Base-by-base conservation (phyloP, 2,888 invertebrate species). In the Clitarchus hookeri region DNA sequence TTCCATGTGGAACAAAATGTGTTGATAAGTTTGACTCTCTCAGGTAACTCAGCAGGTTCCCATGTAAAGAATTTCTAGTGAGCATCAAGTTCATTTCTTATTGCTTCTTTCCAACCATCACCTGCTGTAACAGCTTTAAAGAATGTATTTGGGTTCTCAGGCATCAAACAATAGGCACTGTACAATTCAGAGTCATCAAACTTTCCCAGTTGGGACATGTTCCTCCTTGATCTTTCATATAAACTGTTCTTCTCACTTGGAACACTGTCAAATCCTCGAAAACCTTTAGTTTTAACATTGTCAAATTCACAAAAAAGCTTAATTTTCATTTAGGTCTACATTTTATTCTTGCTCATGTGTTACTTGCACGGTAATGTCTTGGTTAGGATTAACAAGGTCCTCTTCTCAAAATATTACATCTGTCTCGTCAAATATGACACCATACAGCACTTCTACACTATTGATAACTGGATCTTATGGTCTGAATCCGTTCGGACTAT, bases 341-440 rank as follows among this genome's bases (percentile, higher is more conserved):
- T 16, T 23, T 19, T 65, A 9, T 65, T 23, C 16, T 19, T 65
- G 19, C 16, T 23, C 65, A 16, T 6, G 4, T 9, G 19, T 65
- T 65, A 12, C 65, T 16, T 65, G 4, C 16, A 19, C 13, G 6
- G 6, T 65, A 65, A 65, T 16, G 4, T 6, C 16, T 16, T 65
- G 19, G 4, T 19, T 19, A 13, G 12, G 16, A 19, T 65, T 16
- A 19, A 65, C 19, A 65, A 6, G 16, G 65, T 23, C 23, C 16
- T 23, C 23, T 25, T 27, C 16, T 11, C 6, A 16, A 23, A 25
- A 82, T 6, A 19, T 44, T 23, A 26, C 26, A 25, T 82, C 26
- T 23, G 82, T 36, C 23, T 82, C 16, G 23, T 82, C 82, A 82
- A 82, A 82, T 36, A n/a, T 82, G 16, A 82, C 82, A 82, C 23